Base-by-base conservation (phyloP, 2,888 invertebrate genomes). In the Oscheius myriophilus region DNA sequence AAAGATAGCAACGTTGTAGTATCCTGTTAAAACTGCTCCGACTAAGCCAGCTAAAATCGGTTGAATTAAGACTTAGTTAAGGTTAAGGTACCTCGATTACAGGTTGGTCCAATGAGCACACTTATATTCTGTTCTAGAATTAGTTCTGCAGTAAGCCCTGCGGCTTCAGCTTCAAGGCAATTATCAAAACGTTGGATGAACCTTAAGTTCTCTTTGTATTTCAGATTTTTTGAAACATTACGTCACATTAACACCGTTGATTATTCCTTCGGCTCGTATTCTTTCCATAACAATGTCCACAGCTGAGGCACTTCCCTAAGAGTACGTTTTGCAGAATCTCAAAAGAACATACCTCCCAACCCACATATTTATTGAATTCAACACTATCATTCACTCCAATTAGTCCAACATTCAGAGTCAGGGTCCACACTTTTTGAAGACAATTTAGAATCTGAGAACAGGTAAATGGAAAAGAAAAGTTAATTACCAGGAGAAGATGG, bases 61-160 rank as follows among this genome's bases (percentile, higher is more conserved):
- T 23, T n/a, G 57, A 14, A 18, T 6, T 9, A 43, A 18, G 14
- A 6, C 12, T 67, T 16, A 1, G 18, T 16, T 26, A n/a, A 6
- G 21, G 18, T 12, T 23, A 7, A 43, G 21, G 16, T 1, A 71
- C 73, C 61, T 51, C 54, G 39, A 61, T 78, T 76, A 53, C 78
- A 78, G 0, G 71, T 74, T 2, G 78, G 78, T 3, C 78, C 78
- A 52, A 78, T 74, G n/a, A 78, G 74, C 0, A 68, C 72, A 55
- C 72, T 72, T 14, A 78, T 75, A 59, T 78, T 76, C 6, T 67
- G 53, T 46, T 74, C 70, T 41, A 67, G 65, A 51, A 78, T 52
- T 9, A 78, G 42, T 25, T 70, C 66, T 0, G 71, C 69, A 1
- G 74, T 67, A 3, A 71, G 51, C 14, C 76, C 78, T 33, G 72